Conservation (phyloP, 2,888 invertebrate species). For the Tetanocera ferruginea region DNA sequence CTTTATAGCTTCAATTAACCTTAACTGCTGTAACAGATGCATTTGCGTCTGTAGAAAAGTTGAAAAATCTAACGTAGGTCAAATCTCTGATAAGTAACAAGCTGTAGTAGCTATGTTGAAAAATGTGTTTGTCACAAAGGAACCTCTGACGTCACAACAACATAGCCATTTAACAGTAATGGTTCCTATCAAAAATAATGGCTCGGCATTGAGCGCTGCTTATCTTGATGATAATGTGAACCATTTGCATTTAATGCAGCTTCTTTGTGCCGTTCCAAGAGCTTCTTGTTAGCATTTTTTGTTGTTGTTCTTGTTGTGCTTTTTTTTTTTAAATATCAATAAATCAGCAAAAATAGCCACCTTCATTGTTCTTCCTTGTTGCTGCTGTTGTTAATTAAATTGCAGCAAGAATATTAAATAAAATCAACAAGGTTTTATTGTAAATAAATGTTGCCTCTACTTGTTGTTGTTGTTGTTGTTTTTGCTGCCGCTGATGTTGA, state of each 20-base stretch:
- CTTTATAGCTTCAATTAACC: too few species aligned
- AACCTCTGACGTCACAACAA: neutral
- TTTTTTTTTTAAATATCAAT: neutral
- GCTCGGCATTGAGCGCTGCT: neutral
- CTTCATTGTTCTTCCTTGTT: neutral
- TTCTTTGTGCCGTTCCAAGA: neutral
- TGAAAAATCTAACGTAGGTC: too few species aligned
- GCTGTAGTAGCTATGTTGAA: too few species aligned
- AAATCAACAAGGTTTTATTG: neutral
- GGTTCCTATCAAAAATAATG: neutral
- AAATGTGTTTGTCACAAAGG: too few species aligned
- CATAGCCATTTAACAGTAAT: neutral
- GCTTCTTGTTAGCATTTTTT: neutral
- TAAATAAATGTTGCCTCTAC: neutral
- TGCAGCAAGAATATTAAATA: neutral
- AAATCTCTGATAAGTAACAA: too few species aligned
- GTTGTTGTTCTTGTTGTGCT: too few species aligned
- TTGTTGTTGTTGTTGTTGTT: neutral
- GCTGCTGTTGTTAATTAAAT: neutral
- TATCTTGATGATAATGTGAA: slow-evolving; percentile 1
- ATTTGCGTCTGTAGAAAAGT: too few species aligned
- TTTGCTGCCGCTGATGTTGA: slow-evolving; percentile 1
- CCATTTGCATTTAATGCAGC: slow-evolving; percentile 5
- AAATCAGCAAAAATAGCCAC: neutral
- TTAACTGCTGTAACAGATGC: too few species aligned